Percentiles rank a stretch among this genome's conserved stretches.
phyloP scores from a whole-genome alignment of 2,797 vertebrate genomes.

The Gambusia yucatana region DNA sequence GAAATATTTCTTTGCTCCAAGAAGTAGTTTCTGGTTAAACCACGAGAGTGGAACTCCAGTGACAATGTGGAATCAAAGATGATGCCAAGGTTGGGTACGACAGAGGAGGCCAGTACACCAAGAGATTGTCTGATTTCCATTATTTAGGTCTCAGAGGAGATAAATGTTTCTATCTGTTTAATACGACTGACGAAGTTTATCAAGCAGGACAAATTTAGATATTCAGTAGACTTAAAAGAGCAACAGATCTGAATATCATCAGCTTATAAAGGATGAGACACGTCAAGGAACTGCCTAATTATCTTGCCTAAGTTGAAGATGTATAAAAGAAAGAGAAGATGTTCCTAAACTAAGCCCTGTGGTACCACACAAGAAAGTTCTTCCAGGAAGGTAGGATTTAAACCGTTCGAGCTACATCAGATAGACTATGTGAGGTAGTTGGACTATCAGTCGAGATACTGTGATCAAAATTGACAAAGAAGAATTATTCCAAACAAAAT shows the following conservation, averaged over 20 bases:
- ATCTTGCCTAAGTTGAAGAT: not conserved
- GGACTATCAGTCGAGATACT: not conserved
- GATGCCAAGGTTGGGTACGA: too few relatives aligned
- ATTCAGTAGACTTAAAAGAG: too few relatives aligned
- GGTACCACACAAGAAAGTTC: not conserved
- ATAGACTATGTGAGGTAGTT: not conserved
- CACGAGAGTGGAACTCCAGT: too few relatives aligned
- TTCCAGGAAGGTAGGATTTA: not conserved
- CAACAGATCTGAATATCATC: not conserved
- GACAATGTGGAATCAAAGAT: too few relatives aligned
- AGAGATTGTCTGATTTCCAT: too few relatives aligned
- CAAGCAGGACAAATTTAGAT: too few relatives aligned
- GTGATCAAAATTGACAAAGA: not conserved
- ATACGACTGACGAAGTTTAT: too few relatives aligned
- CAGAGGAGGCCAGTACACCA: too few relatives aligned
- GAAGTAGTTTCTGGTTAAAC: too few relatives aligned
- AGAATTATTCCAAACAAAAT: not conserved
- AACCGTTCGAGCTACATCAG: not conserved
- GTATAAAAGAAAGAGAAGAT: not conserved
- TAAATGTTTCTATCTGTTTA: too few relatives aligned
- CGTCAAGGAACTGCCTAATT: not conserved
- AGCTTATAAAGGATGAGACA: not conserved
- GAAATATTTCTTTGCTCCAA: not conserved
- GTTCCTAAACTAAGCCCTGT: not conserved
- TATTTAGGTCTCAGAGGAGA: too few relatives aligned